Percentiles rank a stretch among this genome's conserved stretches.
Evolutionary conservation across 2,797 vertebrate genomes (phyloP).

Genomic region (Pipistrellus pipistrellus): DNA sequence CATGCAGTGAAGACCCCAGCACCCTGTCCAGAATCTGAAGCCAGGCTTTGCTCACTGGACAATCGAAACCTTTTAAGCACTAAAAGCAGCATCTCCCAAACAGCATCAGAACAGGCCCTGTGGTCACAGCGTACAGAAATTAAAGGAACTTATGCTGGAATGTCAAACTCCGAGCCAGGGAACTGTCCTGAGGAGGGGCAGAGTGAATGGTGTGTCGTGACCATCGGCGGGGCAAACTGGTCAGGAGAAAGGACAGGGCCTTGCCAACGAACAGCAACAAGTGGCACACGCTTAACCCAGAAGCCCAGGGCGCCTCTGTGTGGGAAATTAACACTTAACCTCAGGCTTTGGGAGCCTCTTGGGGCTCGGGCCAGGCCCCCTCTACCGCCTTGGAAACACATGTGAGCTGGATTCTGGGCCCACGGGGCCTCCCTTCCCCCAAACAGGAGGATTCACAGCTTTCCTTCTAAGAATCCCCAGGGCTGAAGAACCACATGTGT

Average conservation of each 20-base stretch:
- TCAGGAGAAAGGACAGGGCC: slow-evolving; percentile 43
- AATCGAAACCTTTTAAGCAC: slow-evolving; percentile 40
- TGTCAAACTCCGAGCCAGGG: slow-evolving; percentile 42
- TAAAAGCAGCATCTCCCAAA: slow-evolving; percentile 55
- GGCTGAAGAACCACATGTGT: background rate
- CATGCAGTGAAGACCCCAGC: background rate
- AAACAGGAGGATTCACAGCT: background rate
- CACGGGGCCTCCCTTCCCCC: background rate
- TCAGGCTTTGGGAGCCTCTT: slow-evolving; percentile 50
- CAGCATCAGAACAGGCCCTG: background rate
- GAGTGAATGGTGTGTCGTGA: background rate
- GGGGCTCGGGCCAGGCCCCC: background rate
- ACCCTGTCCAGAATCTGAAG: slow-evolving; percentile 7
- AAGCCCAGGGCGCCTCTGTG: slow-evolving; percentile 13
- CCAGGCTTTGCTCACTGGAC: background rate
- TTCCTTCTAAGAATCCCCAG: slow-evolving; percentile 36
- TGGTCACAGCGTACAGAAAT: slow-evolving; percentile 45
- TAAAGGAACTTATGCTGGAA: slow-evolving; percentile 38
- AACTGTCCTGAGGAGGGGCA: slow-evolving; percentile 11
- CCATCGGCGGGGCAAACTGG: background rate
- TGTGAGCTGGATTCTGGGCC: slow-evolving; percentile 1
- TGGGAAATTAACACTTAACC: slow-evolving; percentile 54
- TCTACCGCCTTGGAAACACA: slow-evolving; percentile 34
- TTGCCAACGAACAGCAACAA: background rate
- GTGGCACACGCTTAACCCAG: background rate